Percentiles rank a stretch among this genome's conserved stretches.
Evolutionary conservation across 2,113 vertebrate genomes (phyloP).

Genomic region (Chloropsis cyanopogon): DNA sequence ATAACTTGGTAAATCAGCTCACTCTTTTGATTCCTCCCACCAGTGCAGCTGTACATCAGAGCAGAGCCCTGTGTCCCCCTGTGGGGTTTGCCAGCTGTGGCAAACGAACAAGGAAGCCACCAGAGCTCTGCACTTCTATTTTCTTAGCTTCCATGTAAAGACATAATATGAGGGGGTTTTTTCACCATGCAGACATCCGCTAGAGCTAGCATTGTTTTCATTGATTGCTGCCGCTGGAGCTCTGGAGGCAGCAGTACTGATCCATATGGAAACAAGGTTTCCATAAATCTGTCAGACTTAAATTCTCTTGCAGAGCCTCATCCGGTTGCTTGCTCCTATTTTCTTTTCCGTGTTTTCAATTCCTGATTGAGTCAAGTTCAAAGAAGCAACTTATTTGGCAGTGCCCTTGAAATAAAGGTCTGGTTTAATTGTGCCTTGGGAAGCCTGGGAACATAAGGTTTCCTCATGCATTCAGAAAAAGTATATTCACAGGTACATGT

Average conservation of each 20-base stretch:
- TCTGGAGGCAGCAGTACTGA: constrained; percentile 15
- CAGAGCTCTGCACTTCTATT: neutral
- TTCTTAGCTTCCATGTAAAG: neutral
- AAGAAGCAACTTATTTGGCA: constrained; percentile 46
- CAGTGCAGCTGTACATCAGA: constrained; percentile 11
- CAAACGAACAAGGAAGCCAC: neutral
- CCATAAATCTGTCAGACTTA: constrained; percentile 62
- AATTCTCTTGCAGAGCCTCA: constrained; percentile 48
- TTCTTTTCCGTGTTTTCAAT: constrained; percentile 40
- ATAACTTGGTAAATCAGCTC: constrained; percentile 24
- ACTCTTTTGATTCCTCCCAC: constrained; percentile 38
- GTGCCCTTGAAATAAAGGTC: constrained; percentile 16
- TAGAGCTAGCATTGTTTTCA: constrained; percentile 16
- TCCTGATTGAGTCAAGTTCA: constrained; percentile 31
- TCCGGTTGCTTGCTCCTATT: constrained; percentile 14
- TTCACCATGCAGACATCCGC: constrained; percentile 4
- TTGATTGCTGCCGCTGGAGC: neutral
- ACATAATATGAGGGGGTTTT: neutral
- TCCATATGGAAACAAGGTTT: constrained; percentile 55
- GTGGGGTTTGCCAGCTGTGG: neutral
- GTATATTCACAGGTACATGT: neutral
- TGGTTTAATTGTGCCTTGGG: neutral
- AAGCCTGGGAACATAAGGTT: constrained; percentile 18
- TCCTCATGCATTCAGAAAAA: neutral
- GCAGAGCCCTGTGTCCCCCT: neutral